Conservation (phyloP, 2,797 vertebrate genomes). For the Chlorospingus semifuscus region DNA sequence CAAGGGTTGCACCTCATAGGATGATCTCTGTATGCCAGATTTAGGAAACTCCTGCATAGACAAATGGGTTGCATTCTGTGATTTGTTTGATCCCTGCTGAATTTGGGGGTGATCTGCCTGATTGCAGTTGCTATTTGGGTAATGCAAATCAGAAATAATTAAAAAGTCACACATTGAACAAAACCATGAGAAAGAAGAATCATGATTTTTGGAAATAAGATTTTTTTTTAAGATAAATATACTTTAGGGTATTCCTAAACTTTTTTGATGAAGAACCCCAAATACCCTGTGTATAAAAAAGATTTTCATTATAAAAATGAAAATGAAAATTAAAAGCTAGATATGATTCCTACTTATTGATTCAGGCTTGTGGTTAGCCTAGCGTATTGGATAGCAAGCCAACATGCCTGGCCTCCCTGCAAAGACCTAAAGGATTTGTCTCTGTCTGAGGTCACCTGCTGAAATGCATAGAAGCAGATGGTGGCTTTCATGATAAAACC, state of each 20-base stretch:
- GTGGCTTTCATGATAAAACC: not conserved
- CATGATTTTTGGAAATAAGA: not conserved
- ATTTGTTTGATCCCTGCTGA: not conserved
- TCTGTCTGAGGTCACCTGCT: not conserved
- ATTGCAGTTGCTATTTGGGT: not conserved
- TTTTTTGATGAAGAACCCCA: not conserved
- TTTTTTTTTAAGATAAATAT: not conserved
- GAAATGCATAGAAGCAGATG: not conserved
- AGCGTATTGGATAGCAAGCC: not conserved
- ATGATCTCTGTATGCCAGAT: not conserved
- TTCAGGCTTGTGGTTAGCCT: not conserved
- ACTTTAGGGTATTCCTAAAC: not conserved
- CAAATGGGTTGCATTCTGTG: not conserved
- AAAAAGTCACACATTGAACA: not conserved
- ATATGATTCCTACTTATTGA: not conserved
- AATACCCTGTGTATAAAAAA: not conserved
- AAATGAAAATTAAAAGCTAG: not conserved
- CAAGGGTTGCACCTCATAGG: not conserved
- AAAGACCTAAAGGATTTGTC: not conserved
- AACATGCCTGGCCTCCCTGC: not conserved
- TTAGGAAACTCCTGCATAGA: not conserved
- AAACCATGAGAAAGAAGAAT: not conserved
- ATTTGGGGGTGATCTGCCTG: not conserved
- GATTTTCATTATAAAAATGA: not conserved
- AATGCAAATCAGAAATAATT: not conserved